Evolutionary conservation across 2,888 invertebrate species (phyloP), one percentile per base, ranked within the genome.

Genomic region (Lissocephala sabroskyi): DNA sequence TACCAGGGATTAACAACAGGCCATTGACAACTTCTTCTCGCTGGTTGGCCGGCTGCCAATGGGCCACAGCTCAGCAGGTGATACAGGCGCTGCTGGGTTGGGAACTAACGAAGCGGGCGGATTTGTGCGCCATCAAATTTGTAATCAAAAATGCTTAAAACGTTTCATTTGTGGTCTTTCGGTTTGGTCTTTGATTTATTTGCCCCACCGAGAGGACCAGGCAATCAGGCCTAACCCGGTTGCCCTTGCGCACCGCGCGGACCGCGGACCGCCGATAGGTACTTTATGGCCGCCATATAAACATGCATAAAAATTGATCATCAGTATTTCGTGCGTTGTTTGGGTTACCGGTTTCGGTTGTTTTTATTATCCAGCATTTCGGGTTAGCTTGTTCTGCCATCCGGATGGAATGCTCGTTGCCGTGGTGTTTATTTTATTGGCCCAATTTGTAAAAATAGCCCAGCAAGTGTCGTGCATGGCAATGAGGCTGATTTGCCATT

Each of bases 261-360:
- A 23, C 3, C 7, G 3, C 23, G 7, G 23, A 23, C 3, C 7
- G 3, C 9, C 23, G 10, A 11, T 23, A n/a, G n/a, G 23, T 23
- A 39, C 39, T 70, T 67, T 71, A 71, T 63, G 61, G 55, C 63
- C 61, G 65, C 43, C 71, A 67, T 67, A 75, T 65, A 71, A 75
- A 71, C 75, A 74, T 71, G 71, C 75, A 71, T 71, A 70, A 74
- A 70, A 70, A 70, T 74, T 70, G 71, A 70, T 70, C 74, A 70
- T 49, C 62, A 54, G 62, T 60, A 59, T 59, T 59, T 60, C 53
- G 64, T 64, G 57, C 49, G 57, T 73, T 13, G 28, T 29, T 62
- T 56, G 56, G 57, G 60, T 63, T 62, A 60, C 54, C 55, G 61
- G 55, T 52, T 37, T 48, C 50, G 61, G 55, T 52, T 37, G 45